Conservation (phyloP, 2,797 vertebrate species). For the Brachyrhaphis roseni region DNA sequence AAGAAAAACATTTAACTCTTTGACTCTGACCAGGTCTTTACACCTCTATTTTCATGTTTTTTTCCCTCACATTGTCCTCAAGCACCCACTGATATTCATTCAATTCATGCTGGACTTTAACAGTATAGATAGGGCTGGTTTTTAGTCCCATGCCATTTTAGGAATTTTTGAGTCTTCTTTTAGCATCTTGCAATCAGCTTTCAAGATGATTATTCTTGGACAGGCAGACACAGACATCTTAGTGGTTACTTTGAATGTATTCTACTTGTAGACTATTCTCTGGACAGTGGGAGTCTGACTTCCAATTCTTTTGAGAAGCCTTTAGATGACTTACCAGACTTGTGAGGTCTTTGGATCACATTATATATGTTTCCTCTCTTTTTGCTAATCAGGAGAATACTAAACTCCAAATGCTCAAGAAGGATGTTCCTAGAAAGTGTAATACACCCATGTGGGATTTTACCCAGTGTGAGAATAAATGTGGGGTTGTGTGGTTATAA, state of each 20-base stretch:
- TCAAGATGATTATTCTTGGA: background rate
- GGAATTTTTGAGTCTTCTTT: background rate
- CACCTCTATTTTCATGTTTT: background rate
- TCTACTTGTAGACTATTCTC: background rate
- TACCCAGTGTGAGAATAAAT: background rate
- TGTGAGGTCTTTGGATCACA: background rate
- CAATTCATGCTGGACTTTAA: background rate
- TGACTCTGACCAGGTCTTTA: background rate
- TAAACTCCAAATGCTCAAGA: background rate
- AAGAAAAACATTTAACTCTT: background rate
- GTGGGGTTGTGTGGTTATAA: background rate
- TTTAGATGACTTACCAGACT: background rate
- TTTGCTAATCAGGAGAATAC: background rate
- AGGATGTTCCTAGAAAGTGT: background rate
- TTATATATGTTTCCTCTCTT: background rate
- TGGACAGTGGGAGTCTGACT: background rate
- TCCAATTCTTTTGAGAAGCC: background rate
- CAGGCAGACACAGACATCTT: background rate
- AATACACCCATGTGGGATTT: background rate
- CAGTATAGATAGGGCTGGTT: background rate
- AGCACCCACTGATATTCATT: background rate
- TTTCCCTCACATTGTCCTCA: background rate
- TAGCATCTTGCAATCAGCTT: background rate
- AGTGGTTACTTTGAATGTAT: background rate
- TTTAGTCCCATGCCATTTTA: background rate